A percentile compares a stretch with the other conserved stretches of the same genome.
These are phyloP conservation scores for Mactra quadrangularis DNA, from an alignment of 1,140 invertebrate species.

Conservation along the genomic window DNA sequence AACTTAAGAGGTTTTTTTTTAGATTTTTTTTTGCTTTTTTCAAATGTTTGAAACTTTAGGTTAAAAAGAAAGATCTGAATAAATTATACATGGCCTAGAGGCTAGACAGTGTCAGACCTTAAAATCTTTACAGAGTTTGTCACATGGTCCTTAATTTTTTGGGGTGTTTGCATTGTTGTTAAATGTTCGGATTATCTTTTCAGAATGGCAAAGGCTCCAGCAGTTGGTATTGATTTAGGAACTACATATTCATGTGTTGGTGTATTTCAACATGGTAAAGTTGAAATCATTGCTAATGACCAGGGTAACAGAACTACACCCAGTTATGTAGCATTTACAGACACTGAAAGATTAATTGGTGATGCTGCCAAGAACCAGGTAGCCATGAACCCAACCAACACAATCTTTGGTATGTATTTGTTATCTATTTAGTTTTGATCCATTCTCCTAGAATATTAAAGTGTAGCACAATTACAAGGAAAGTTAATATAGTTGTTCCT, in stretches of 20 bases:
- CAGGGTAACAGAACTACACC: slow-evolving; percentile 94
- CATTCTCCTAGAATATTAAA: not conserved
- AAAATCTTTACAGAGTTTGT: too few species aligned
- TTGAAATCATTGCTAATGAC: slow-evolving; percentile 98
- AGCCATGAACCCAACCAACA: slow-evolving; percentile 93
- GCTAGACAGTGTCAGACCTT: too few species aligned
- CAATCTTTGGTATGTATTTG: slow-evolving; percentile 84
- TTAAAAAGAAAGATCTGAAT: too few species aligned
- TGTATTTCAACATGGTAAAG: slow-evolving; percentile 91
- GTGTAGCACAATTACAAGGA: not conserved
- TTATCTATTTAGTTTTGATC: not conserved
- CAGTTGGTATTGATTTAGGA: slow-evolving; percentile 83
- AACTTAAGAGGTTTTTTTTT: too few species aligned
- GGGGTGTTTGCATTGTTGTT: too few species aligned
- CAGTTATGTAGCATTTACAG: slow-evolving; percentile 94
- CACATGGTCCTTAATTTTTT: too few species aligned
- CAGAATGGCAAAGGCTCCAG: slow-evolving; percentile 72
- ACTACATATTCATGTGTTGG: slow-evolving; percentile 86
- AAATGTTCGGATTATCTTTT: too few species aligned
- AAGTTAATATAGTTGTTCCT: not conserved
- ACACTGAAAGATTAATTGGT: slow-evolving; percentile 93
- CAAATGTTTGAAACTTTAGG: too few species aligned
- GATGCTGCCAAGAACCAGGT: slow-evolving; percentile 97
- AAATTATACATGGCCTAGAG: too few species aligned
- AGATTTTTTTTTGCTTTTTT: too few species aligned